phyloP scores from a whole-genome alignment of 37 sponge, comb jelly and placozoan genomes.

The Bolinopsis microptera region DNA sequence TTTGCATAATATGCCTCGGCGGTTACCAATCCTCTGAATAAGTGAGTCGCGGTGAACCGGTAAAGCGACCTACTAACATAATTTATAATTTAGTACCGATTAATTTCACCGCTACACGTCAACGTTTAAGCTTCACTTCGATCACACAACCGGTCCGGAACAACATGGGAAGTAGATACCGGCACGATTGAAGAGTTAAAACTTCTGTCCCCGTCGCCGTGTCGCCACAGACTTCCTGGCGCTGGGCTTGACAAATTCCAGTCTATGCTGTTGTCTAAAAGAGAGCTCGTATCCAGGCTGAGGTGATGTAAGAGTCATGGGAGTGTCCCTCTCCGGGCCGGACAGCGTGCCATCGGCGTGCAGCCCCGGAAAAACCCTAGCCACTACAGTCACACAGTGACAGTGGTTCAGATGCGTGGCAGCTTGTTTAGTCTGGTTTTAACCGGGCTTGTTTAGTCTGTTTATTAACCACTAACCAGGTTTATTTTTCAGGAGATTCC shows the following conservation, averaged over 20 bases:
- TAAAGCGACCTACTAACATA: not conserved
- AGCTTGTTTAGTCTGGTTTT: not conserved
- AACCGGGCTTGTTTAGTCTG: too few species aligned
- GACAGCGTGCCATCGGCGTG: not conserved
- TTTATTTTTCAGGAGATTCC: constrained; percentile 46
- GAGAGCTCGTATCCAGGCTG: not conserved
- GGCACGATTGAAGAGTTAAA: not conserved
- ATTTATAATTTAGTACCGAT: not conserved
- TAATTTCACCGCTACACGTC: not conserved
- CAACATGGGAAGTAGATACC: not conserved
- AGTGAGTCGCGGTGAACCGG: not conserved
- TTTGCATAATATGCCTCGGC: constrained; percentile 3
- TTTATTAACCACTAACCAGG: not conserved
- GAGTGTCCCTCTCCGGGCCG: not conserved
- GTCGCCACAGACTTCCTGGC: not conserved
- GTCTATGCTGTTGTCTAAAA: not conserved
- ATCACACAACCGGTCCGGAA: not conserved
- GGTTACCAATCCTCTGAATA: not conserved
- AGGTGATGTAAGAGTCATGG: not conserved
- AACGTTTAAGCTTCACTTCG: not conserved
- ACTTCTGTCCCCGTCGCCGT: not conserved
- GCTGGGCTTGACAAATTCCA: not conserved
- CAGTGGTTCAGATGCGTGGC: not conserved
- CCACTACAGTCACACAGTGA: not conserved
- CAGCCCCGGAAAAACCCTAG: not conserved